A percentile compares a stretch with the other conserved stretches of the same genome.
These are phyloP conservation scores for Catostylus mosaicus DNA, from an alignment of 30 jellyfish, hydroid and myxozoan genomes.

Conservation along the genomic window DNA sequence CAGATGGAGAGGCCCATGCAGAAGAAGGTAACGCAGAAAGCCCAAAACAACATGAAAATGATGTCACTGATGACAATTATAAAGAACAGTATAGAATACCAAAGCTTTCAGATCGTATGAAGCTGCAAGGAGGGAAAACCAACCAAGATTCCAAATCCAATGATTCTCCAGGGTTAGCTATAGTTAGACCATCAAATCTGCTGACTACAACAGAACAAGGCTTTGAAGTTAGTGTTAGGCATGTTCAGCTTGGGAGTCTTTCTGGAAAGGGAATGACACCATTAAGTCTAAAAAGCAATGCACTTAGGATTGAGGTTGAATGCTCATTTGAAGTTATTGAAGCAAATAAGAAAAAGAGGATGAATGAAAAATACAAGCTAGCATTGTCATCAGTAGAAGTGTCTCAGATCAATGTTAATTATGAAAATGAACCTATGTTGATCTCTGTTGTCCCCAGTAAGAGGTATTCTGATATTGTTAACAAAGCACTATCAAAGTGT, in stretches of 20 bases:
- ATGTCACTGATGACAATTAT: not conserved
- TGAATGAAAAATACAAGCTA: conserved; percentile 70
- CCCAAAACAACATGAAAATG: not conserved
- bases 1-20: not conserved
- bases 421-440: conserved; percentile 32
- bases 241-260: conserved; percentile 60
- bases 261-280: conserved; percentile 58
- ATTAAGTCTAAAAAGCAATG: conserved; percentile 7
- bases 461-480: conserved; percentile 42
- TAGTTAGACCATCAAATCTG: not conserved
- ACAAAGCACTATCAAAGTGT: conserved; percentile 20
- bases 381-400: conserved; percentile 67
- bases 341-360: conserved; percentile 50
- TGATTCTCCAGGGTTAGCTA: conserved; percentile 1
- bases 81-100: conserved; percentile 6
- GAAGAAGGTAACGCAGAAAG: conserved; percentile 6
- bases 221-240: conserved; percentile 24
- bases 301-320: conserved; percentile 40
- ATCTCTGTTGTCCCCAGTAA: conserved; percentile 50
- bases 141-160: not conserved
- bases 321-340: conserved; percentile 27
- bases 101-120: conserved; percentile 67
- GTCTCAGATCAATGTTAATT: conserved; percentile 28
- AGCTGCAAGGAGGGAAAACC: conserved; percentile 66
- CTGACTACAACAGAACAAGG: not conserved